Evolutionary conservation across 1,140 invertebrate species (phyloP), one percentile per base, ranked within the genome.

Genomic region (Magallana angulata): DNA sequence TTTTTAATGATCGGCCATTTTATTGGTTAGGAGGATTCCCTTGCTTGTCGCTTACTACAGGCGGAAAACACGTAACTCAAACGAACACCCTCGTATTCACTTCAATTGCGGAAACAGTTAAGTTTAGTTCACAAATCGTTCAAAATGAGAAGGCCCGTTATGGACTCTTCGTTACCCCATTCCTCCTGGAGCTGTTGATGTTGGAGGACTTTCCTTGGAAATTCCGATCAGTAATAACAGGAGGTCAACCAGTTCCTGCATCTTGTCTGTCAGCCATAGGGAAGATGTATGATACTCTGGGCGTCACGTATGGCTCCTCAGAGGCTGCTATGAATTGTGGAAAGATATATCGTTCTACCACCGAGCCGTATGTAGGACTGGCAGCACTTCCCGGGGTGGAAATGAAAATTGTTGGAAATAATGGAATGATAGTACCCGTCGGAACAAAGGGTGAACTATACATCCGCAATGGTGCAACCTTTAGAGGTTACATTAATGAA

Each of bases 1-100:
- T 56, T 9, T 83, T 57, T 58, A 83, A 83, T 83, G 82, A 83
- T 24, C 48, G 82, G 24, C 57, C 82, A 16, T 83, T 83, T 57
- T 57, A 57, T 24, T 83, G 82, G 82, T 11, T 16, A n/a, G 82
- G 48, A 57, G 82, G 82, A 16, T 83, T 57, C 24, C 76, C 76
- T 16, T 56, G 48, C 8, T 8, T 12, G 1, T 7, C 11, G 18
- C 48, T 80, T 16, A 3, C 1, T 7, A 18, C 18, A 24, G 76
- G 76, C 14, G 76, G 76, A 56, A 80, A 16, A 48, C 76, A 30
- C 18, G 1, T 80, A 80, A 80, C 76, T 30, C 5, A 24, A 6
- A 18, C 24, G 30, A 80, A 24, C 14, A 80, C 24, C 18, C 60
- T 64, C 18, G 60, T 18, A 16, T 64, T 64, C 18, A 3, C 60